A percentile compares a stretch with the other conserved stretches of the same genome.
phyloP scores from a whole-genome alignment of 1,140 invertebrate genomes.

The Laupala kohalensis region DNA sequence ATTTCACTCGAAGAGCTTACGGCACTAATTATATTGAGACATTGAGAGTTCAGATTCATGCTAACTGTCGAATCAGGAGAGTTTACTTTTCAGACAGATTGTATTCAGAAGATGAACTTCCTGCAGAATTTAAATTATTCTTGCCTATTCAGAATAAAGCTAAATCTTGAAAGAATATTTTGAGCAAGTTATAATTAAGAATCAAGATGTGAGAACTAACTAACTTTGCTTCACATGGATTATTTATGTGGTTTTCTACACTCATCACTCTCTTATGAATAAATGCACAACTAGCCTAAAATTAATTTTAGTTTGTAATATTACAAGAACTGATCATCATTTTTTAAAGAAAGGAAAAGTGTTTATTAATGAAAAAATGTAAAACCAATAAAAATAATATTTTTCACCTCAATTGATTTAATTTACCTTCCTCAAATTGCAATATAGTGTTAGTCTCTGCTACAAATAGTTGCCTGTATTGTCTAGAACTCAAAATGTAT shows the following conservation, averaged over 20 bases:
- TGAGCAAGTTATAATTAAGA: background rate
- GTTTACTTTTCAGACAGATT: slow-evolving; percentile 98
- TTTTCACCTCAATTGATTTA: no score
- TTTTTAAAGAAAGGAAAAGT: no score
- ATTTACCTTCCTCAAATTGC: no score
- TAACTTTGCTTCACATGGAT: background rate
- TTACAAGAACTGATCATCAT: no score
- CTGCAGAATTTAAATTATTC: slow-evolving; percentile 97
- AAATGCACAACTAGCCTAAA: no score
- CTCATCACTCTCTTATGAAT: no score
- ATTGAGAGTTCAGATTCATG: slow-evolving; percentile 93
- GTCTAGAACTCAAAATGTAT: no score
- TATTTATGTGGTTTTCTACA: background rate
- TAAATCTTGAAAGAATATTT: slow-evolving; percentile 25
- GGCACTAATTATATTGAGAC: slow-evolving; percentile 99
- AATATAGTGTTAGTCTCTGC: no score
- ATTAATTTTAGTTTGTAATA: no score
- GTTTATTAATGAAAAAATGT: no score
- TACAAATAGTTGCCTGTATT: no score
- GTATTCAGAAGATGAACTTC: slow-evolving; percentile 98
- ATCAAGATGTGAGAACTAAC: background rate
- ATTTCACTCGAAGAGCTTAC: slow-evolving; percentile 95
- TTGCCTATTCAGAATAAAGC: slow-evolving; percentile 77
- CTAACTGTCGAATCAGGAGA: slow-evolving; percentile 93
- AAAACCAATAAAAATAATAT: no score